Evolutionary conservation across 2,888 invertebrate species (phyloP).

Genomic region (Andrena dorsata): DNA sequence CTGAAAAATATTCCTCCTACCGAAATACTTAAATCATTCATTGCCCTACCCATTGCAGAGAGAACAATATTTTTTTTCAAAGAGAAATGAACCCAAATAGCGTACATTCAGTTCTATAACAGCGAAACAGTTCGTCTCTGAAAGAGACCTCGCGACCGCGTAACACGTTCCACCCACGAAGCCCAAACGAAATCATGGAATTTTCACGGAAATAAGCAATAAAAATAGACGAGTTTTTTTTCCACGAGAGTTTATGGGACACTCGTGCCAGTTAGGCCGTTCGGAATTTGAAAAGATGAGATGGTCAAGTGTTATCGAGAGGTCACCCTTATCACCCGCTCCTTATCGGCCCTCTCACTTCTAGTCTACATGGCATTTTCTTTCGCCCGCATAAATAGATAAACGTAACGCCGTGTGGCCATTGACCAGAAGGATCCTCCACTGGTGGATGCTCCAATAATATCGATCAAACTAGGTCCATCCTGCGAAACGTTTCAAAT

Average conservation of each 20-base stretch:
- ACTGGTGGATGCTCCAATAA: slow-evolving; percentile 16
- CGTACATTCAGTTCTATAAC: no score
- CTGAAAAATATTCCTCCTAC: no score
- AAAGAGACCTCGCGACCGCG: no score
- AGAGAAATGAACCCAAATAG: no score
- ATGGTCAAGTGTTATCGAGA: slow-evolving; percentile 73
- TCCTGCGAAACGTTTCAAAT: neutral
- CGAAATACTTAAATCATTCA: no score
- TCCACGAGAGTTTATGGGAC: slow-evolving; percentile 57
- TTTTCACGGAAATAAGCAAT: neutral
- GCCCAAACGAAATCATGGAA: neutral
- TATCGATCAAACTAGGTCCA: neutral
- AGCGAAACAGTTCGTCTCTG: no score
- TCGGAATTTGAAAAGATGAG: slow-evolving; percentile 54
- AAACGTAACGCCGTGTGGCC: slow-evolving; percentile 27
- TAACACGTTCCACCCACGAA: no score
- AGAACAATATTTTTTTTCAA: no score
- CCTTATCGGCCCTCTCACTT: slow-evolving; percentile 68
- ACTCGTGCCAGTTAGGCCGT: slow-evolving; percentile 34
- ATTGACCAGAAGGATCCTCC: slow-evolving; percentile 32
- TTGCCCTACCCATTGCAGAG: no score
- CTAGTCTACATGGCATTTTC: slow-evolving; percentile 53
- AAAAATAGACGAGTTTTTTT: slow-evolving; percentile 12
- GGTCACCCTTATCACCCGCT: slow-evolving; percentile 74
- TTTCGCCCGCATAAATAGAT: slow-evolving; percentile 55